These are phyloP conservation scores for Campylorhamphus procurvoides DNA, from an alignment of 2,113 vertebrate species.

Conservation along the genomic window DNA sequence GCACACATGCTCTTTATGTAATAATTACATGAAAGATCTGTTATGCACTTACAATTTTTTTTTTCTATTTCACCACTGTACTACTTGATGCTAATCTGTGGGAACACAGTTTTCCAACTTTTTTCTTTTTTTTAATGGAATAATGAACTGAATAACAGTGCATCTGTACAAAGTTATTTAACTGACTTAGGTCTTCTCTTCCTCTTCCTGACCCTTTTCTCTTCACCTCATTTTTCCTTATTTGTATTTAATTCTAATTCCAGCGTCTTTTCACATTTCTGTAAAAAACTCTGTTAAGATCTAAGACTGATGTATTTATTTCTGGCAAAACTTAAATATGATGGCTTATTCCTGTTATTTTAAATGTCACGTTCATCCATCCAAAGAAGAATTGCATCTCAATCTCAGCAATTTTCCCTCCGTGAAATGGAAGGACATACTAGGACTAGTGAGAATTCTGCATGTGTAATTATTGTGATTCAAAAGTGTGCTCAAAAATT, in stretches of 20 bases:
- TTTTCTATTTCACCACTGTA: neutral
- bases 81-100: neutral
- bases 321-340: neutral
- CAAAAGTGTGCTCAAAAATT: neutral
- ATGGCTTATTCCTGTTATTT: neutral
- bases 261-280: neutral
- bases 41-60: neutral
- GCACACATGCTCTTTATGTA: rapidly evolving
- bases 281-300: neutral
- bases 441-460: neutral
- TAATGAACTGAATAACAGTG: neutral
- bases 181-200: neutral
- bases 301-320: neutral
- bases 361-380: neutral
- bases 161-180: neutral
- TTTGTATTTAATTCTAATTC: neutral
- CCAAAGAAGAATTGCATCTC: neutral
- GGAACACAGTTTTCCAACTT: neutral
- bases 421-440: neutral
- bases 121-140: neutral
- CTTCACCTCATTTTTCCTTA: neutral
- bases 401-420: neutral
- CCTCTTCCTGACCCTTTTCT: neutral
- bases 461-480: neutral
- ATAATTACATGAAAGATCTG: neutral